Evolutionary conservation across 1,140 invertebrate species (phyloP).

Genomic region (Chironomus striatipennis): DNA sequence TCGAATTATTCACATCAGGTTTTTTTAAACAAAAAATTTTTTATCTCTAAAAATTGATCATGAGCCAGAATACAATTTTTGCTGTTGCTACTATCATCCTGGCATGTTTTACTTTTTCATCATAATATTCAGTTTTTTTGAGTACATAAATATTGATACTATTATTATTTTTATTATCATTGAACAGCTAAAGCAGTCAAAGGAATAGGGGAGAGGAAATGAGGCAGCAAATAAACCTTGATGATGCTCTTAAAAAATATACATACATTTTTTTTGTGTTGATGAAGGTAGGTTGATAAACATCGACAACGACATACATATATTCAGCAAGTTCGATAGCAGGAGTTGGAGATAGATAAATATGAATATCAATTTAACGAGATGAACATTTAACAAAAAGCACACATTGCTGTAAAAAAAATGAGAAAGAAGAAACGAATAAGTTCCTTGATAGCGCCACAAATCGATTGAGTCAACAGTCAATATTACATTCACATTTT

Average conservation of each 20-base stretch:
- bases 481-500: not conserved
- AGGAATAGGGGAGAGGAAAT: conserved; percentile 3
- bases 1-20: too few species aligned
- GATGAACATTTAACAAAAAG: conserved; percentile 16
- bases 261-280: not conserved
- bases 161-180: too few species aligned
- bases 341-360: not conserved
- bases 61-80: not conserved
- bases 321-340: not conserved
- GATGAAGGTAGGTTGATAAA: conserved; percentile 11
- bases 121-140: not conserved
- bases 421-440: too few species aligned
- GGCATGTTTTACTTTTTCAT: not conserved
- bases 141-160: not conserved
- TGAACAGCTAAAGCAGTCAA: not conserved
- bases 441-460: too few species aligned
- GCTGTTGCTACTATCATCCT: not conserved
- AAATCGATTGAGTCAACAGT: not conserved
- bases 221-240: conserved; percentile 20
- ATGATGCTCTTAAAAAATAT: not conserved
- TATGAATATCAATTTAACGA: conserved; percentile 23
- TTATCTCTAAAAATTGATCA: not conserved
- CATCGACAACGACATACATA: not conserved
- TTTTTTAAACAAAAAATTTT: not conserved
- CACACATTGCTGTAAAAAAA: not conserved